Percentiles rank a stretch among this genome's conserved stretches.
Conservation (phyloP, 2,888 invertebrate genomes). For the Masnerella sp. region DNA sequence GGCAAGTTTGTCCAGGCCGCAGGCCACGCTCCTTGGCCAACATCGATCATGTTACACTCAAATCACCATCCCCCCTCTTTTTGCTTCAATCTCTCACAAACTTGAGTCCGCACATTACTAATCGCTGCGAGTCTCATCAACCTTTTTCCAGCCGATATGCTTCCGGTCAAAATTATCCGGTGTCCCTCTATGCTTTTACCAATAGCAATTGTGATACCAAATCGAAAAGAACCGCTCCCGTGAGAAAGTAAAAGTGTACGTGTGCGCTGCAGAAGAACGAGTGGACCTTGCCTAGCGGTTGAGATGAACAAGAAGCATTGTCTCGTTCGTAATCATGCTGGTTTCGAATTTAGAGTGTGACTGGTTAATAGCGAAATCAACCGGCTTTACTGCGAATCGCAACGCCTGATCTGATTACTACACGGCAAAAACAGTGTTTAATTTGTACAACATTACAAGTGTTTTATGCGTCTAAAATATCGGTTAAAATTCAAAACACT, state of each 20-base stretch:
- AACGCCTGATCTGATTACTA: slow-evolving; percentile 30
- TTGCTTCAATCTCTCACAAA: slow-evolving; percentile 63
- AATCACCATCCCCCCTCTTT: slow-evolving; percentile 62
- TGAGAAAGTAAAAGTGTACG: slow-evolving; percentile 18
- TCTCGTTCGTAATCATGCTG: slow-evolving; percentile 34
- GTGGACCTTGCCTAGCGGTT: slow-evolving; percentile 21
- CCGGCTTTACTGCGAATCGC: slow-evolving; percentile 41
- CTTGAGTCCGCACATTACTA: slow-evolving; percentile 63
- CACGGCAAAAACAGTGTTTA: no score
- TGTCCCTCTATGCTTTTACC: slow-evolving; percentile 31
- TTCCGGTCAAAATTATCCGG: slow-evolving; percentile 23
- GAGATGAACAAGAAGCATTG: slow-evolving; percentile 21
- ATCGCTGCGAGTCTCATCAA: slow-evolving; percentile 69
- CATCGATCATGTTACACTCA: slow-evolving; percentile 39
- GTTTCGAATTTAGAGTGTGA: slow-evolving; percentile 77
- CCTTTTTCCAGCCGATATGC: slow-evolving; percentile 29
- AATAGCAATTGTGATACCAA: slow-evolving; percentile 57
- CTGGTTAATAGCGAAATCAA: slow-evolving; percentile 69
- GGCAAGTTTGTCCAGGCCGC: slow-evolving; percentile 72
- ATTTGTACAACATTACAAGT: no score
- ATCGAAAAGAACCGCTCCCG: no score
- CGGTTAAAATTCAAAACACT: no score
- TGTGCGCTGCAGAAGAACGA: slow-evolving; percentile 11
- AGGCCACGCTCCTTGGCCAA: slow-evolving; percentile 66
- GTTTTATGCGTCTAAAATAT: no score